phyloP scores from a whole-genome alignment of 2,797 vertebrate genomes.

The Pseudomugil gertrudae region DNA sequence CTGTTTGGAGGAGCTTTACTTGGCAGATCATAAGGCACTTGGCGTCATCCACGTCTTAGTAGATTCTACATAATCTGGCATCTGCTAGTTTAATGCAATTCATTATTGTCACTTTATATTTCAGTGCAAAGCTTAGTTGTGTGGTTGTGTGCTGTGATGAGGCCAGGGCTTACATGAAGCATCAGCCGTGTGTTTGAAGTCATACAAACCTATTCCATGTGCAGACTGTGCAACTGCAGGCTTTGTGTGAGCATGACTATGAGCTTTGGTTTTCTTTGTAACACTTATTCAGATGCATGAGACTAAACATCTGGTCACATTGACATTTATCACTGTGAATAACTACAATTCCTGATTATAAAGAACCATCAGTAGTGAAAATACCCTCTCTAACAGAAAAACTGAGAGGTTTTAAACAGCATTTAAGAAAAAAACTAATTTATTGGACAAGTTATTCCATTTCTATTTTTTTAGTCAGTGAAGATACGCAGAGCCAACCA shows the following conservation, averaged over 20 bases:
- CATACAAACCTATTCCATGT: conserved; percentile 6
- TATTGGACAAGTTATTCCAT: conserved; percentile 44
- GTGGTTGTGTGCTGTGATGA: background rate
- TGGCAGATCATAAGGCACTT: conserved; percentile 20
- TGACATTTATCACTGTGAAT: conserved; percentile 73
- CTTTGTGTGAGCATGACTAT: conserved; percentile 13
- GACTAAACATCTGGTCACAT: conserved; percentile 31
- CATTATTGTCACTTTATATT: conserved; percentile 15
- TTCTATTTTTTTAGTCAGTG: conserved; percentile 10
- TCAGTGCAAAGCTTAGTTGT: background rate
- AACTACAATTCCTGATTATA: conserved; percentile 62
- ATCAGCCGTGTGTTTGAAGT: background rate
- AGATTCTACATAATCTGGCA: conserved; percentile 16
- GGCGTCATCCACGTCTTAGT: background rate
- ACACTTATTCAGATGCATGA: conserved; percentile 40
- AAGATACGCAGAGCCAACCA: conserved; percentile 23
- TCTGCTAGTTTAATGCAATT: conserved; percentile 6
- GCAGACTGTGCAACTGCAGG: conserved; percentile 29
- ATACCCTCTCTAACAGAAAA: conserved; percentile 60
- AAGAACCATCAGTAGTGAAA: conserved; percentile 54
- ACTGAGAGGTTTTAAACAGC: background rate
- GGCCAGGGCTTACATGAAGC: background rate
- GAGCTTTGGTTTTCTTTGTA: conserved; percentile 13
- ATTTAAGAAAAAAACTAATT: conserved; percentile 22
- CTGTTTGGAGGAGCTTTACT: conserved; percentile 14